Evolutionary conservation across 2,888 invertebrate genomes (phyloP).

Genomic region (Syrista parreyssii): DNA sequence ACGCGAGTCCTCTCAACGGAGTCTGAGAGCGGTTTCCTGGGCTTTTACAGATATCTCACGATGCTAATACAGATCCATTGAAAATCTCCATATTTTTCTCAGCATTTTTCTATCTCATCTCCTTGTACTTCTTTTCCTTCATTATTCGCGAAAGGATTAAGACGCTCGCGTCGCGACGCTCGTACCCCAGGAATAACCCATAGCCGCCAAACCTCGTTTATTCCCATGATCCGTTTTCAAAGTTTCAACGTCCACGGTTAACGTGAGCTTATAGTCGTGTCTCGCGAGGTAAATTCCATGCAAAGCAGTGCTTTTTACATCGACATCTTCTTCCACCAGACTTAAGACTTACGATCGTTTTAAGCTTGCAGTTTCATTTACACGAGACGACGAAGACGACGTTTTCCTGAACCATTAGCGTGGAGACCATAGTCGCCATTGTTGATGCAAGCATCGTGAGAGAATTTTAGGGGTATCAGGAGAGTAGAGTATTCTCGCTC

Average conservation of each 20-base stretch:
- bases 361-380: constrained; percentile 46
- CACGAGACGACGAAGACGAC: constrained; percentile 27
- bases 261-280: not conserved
- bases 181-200: not conserved
- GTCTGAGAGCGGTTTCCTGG: not conserved
- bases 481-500: not conserved
- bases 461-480: not conserved
- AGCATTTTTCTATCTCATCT: not conserved
- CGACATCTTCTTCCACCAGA: not conserved
- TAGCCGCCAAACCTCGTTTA: not conserved
- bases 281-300: constrained; percentile 43
- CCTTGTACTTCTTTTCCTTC: not conserved
- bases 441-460: not conserved
- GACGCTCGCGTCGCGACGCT: not conserved
- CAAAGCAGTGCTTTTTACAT: constrained; percentile 50
- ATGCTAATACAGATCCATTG: not conserved
- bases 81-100: not conserved
- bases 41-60: not conserved
- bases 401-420: not conserved
- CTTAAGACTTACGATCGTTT: constrained; percentile 19
- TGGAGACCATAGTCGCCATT: not conserved
- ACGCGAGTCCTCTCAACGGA: not conserved
- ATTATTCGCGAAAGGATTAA: not conserved
- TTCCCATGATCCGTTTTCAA: not conserved
- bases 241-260: not conserved